phyloP scores from a whole-genome alignment of 30 jellyfish, hydroid and myxozoan genomes.

The Aurelia sp. region DNA sequence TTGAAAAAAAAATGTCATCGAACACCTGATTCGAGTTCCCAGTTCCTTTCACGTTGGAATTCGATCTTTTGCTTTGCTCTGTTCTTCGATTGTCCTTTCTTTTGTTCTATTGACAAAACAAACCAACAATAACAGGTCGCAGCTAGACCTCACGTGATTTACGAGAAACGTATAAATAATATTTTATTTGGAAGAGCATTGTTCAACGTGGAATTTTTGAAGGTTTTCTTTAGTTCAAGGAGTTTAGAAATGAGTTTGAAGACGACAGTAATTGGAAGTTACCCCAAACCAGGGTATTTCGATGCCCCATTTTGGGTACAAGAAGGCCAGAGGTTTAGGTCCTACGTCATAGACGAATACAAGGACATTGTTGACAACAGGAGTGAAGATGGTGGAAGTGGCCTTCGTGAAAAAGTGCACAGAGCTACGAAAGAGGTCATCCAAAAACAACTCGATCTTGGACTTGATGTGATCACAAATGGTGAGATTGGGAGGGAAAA shows the following conservation, averaged over 20 bases:
- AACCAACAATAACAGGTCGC: no score
- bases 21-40: no score
- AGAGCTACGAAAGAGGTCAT: conserved; percentile 45
- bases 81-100: no score
- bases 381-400: background rate
- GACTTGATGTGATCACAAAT: conserved; percentile 47
- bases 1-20: no score
- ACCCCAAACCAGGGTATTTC: conserved; percentile 56
- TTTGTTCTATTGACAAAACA: no score
- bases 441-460: conserved; percentile 21
- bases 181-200: no score
- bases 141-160: no score
- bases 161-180: no score
- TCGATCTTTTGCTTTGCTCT: no score
- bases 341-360: conserved; percentile 21
- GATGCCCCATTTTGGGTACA: conserved; percentile 51
- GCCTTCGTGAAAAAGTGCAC: background rate
- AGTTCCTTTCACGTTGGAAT: no score
- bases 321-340: conserved; percentile 25
- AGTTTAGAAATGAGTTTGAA: conserved; percentile 14
- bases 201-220: no score
- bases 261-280: conserved; percentile 70
- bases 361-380: conserved; percentile 1
- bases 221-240: no score
- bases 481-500: conserved; percentile 68